Conservation (phyloP, 2,113 vertebrate genomes). For the Prionailurus viverrinus region DNA sequence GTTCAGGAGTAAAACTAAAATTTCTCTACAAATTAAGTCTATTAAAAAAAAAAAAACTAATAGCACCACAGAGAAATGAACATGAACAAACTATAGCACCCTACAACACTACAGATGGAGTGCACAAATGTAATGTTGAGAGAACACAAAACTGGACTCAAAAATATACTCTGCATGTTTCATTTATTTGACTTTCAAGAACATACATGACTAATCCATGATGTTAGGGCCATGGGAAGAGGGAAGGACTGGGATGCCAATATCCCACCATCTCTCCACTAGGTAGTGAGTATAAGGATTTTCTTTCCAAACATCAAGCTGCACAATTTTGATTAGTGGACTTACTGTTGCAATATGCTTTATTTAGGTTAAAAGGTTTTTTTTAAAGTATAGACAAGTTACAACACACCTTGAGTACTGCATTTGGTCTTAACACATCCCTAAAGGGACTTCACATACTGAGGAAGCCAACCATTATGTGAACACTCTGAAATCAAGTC, state of each 20-base stretch:
- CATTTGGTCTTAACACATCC: too few species aligned
- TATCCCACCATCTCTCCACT: background rate
- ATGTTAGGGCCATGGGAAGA: background rate
- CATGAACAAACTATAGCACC: background rate
- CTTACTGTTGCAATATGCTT: background rate
- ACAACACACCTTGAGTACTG: background rate
- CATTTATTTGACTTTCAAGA: background rate
- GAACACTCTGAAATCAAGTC: background rate
- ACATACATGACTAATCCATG: background rate
- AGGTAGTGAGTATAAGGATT: background rate
- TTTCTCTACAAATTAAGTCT: background rate
- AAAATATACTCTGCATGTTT: background rate
- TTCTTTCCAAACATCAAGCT: background rate
- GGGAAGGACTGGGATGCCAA: rapidly evolving
- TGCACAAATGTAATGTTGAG: background rate
- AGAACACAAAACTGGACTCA: background rate
- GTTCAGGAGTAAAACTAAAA: background rate
- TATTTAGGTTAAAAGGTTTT: background rate
- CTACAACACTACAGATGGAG: background rate
- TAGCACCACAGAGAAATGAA: background rate
- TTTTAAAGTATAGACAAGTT: background rate
- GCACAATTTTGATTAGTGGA: background rate
- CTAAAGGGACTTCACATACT: background rate
- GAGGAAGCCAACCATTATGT: background rate
- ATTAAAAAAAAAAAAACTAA: background rate